Evolutionary conservation across 2,888 invertebrate genomes (phyloP).

Genomic region (Auanema sp.): DNA sequence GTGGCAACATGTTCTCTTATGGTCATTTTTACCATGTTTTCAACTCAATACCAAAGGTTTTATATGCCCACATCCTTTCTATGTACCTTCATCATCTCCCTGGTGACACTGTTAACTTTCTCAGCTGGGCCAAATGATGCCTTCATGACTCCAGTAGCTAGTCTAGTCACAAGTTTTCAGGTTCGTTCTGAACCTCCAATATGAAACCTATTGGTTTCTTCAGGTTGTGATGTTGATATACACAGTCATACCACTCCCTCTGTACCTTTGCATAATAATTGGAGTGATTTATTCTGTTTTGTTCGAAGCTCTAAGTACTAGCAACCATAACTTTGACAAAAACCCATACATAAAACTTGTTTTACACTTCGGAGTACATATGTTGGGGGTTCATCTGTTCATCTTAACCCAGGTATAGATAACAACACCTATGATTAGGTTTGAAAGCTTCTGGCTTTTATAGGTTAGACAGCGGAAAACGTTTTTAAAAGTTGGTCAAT

Average conservation of each 20-base stretch:
- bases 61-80: constrained; percentile 74
- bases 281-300: constrained; percentile 81
- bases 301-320: constrained; percentile 76
- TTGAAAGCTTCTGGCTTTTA: constrained; percentile 2
- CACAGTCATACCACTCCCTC: constrained; percentile 86
- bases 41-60: constrained; percentile 65
- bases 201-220: constrained; percentile 65
- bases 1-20: constrained; percentile 62
- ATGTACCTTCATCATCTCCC: constrained; percentile 65
- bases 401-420: constrained; percentile 73
- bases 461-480: constrained; percentile 88
- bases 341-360: constrained; percentile 68
- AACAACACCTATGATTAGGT: constrained; percentile 4
- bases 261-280: constrained; percentile 81
- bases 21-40: constrained; percentile 66
- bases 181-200: constrained; percentile 24
- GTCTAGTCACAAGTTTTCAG: constrained; percentile 61
- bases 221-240: constrained; percentile 88
- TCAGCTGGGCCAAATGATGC: constrained; percentile 50
- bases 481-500: constrained; percentile 92
- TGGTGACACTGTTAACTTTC: constrained; percentile 59
- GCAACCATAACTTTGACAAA: constrained; percentile 15
- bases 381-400: constrained; percentile 88
- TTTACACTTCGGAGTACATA: constrained; percentile 84
- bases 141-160: constrained; percentile 65